phyloP scores from a whole-genome alignment of 1,140 invertebrate genomes.

The Pogonomyrmex californicus region DNA sequence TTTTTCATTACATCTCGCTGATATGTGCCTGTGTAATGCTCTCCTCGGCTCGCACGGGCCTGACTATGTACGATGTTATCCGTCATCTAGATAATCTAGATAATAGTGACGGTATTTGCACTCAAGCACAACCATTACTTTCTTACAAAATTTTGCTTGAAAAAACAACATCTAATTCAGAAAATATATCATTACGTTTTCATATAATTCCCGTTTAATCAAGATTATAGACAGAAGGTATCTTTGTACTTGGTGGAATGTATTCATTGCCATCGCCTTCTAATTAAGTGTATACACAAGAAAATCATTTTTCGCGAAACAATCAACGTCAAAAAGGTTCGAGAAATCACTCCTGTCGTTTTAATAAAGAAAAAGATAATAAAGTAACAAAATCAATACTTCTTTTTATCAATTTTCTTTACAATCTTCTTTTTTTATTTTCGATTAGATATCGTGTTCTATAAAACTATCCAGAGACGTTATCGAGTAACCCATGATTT shows the following conservation, averaged over 20 bases:
- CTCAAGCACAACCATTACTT: constrained; percentile 79
- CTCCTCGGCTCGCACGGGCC: not conserved
- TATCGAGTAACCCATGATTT: constrained; percentile 26
- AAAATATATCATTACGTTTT: constrained; percentile 62
- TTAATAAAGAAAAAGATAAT: not conserved
- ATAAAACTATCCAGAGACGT: not conserved
- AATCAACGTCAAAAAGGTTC: not conserved
- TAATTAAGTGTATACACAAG: constrained; percentile 13
- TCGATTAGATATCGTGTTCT: not conserved
- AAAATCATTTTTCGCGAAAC: constrained; percentile 42
- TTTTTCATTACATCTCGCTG: constrained; percentile 79
- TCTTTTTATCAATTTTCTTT: not conserved
- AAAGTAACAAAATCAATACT: constrained; percentile 7
- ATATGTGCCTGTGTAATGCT: constrained; percentile 69
- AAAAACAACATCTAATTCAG: constrained; percentile 67
- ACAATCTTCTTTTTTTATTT: not conserved
- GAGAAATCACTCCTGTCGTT: not conserved
- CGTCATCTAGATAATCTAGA: constrained; percentile 62
- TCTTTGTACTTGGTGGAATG: constrained; percentile 79
- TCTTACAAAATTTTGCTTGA: constrained; percentile 67
- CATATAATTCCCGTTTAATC: constrained; percentile 64
- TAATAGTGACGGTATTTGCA: constrained; percentile 71
- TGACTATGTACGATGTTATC: constrained; percentile 61
- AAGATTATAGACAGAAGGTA: constrained; percentile 62
- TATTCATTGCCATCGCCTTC: constrained; percentile 55